phyloP scores from a whole-genome alignment of 92 coral and sea anemone genomes.

The Umimayanthus chanpuru region DNA sequence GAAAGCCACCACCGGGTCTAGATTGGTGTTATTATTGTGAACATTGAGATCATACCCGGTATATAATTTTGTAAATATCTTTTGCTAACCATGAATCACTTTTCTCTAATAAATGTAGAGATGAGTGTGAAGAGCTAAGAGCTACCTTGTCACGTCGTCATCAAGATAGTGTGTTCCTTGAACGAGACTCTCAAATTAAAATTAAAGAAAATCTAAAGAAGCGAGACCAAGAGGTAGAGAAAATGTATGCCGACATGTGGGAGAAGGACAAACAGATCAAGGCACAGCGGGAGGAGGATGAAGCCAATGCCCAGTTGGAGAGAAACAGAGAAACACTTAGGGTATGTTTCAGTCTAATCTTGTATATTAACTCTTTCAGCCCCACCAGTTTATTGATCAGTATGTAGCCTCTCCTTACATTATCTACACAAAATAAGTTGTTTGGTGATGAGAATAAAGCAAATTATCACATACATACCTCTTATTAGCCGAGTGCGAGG shows the following conservation, averaged over 20 bases:
- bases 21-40: neutral
- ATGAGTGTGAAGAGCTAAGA: conserved; percentile 95
- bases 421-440: neutral
- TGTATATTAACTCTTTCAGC: neutral
- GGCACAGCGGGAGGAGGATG: conserved; percentile 82
- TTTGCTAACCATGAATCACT: neutral
- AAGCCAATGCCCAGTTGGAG: conserved; percentile 83
- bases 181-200: conserved; percentile 83
- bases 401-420: no score
- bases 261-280: conserved; percentile 81
- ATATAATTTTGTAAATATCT: neutral
- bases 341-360: conserved; percentile 45
- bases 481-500: no score
- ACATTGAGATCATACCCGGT: neutral
- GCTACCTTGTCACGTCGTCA: conserved; percentile 81
- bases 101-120: conserved; percentile 42
- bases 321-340: conserved; percentile 89
- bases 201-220: conserved; percentile 82
- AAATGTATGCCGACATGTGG: conserved; percentile 93
- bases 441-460: no score
- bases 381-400: no score
- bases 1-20: no score
- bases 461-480: no score
- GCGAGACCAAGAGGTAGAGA: conserved; percentile 79
- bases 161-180: conserved; percentile 91